phyloP scores from a whole-genome alignment of 1,140 invertebrate genomes.

The Lamellibrachia luymesi region DNA sequence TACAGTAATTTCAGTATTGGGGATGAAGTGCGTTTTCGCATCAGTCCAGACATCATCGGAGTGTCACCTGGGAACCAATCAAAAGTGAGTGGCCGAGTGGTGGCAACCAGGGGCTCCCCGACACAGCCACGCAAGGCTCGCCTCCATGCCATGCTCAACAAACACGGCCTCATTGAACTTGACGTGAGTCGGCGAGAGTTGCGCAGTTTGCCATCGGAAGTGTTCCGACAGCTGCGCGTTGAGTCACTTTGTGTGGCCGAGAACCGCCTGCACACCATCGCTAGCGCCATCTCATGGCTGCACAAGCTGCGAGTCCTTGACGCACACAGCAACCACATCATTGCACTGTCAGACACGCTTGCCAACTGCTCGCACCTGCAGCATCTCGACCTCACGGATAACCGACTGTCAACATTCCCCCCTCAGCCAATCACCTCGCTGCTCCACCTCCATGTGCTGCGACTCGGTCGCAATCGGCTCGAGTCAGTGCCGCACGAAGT shows the following conservation, averaged over 20 bases:
- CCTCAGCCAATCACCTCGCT: constrained; percentile 35
- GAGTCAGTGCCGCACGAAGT: constrained; percentile 46
- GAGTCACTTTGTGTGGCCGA: constrained; percentile 45
- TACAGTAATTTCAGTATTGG: not conserved
- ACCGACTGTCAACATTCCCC: constrained; percentile 43
- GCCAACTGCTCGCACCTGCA: constrained; percentile 44
- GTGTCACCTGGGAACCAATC: not conserved
- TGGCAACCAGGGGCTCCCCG: not conserved
- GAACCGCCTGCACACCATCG: constrained; percentile 43
- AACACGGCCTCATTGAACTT: constrained; percentile 34
- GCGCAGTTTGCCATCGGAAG: constrained; percentile 38
- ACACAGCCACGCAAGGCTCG: not conserved
- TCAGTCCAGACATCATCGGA: not conserved
- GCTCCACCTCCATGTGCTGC: constrained; percentile 37
- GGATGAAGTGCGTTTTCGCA: constrained; percentile 22
- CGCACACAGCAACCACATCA: constrained; percentile 41
- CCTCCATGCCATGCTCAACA: constrained; percentile 13
- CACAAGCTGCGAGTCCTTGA: constrained; percentile 35
- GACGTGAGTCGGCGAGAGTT: constrained; percentile 39
- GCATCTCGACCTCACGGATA: constrained; percentile 43
- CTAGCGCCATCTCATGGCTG: constrained; percentile 33
- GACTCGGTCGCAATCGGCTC: constrained; percentile 46
- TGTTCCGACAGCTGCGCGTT: constrained; percentile 39
- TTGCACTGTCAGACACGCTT: constrained; percentile 44
- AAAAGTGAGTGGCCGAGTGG: not conserved